phyloP scores from a whole-genome alignment of 1,140 invertebrate species.

The Homalodisca vitripennis region DNA sequence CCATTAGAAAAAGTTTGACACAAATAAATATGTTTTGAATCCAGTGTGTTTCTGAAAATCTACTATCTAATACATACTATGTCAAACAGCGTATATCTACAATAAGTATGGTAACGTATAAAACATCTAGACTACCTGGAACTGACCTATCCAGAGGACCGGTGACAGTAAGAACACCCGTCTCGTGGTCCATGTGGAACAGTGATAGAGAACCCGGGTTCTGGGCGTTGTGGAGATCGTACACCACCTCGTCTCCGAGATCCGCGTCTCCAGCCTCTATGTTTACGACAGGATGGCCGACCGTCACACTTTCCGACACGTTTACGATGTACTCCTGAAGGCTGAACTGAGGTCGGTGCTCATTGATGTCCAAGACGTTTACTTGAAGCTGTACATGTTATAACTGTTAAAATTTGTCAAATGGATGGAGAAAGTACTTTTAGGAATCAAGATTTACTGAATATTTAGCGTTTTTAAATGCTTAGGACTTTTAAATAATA shows the following conservation, averaged over 20 bases:
- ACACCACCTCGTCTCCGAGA: conserved; percentile 67
- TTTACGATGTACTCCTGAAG: conserved; percentile 66
- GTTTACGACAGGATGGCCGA: conserved; percentile 61
- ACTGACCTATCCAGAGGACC: conserved; percentile 63
- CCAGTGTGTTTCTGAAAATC: too few species aligned
- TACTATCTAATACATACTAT: too few species aligned
- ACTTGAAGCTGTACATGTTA: conserved; percentile 56
- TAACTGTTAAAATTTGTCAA: background rate
- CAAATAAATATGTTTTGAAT: too few species aligned
- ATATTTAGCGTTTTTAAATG: too few species aligned
- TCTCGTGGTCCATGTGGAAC: conserved; percentile 76
- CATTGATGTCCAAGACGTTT: conserved; percentile 77
- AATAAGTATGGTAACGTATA: too few species aligned
- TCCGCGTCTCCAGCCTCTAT: conserved; percentile 66
- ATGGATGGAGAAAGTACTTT: background rate
- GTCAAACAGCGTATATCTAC: too few species aligned
- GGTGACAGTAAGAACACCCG: conserved; percentile 66
- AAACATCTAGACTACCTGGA: too few species aligned
- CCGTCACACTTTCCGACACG: conserved; percentile 66
- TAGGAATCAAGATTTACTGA: too few species aligned
- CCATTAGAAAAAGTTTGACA: too few species aligned
- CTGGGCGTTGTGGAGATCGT: conserved; percentile 72
- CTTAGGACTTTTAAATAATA: too few species aligned
- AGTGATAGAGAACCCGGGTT: conserved; percentile 66
- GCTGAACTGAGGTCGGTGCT: conserved; percentile 74